phyloP scores from a whole-genome alignment of 2,113 vertebrate species.

The Hiodon alosoides region DNA sequence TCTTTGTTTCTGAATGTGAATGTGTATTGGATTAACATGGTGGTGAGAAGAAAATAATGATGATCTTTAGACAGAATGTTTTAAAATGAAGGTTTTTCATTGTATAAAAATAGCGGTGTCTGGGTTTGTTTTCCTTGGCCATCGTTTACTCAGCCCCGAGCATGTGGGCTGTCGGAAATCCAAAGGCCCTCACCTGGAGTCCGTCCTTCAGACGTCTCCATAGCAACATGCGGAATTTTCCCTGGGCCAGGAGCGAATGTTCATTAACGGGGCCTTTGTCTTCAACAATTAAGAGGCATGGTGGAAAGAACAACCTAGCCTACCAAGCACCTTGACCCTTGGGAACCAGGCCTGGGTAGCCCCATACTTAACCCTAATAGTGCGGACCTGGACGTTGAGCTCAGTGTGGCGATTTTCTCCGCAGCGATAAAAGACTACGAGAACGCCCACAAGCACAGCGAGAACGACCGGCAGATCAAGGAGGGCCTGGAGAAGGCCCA shows the following conservation, averaged over 20 bases:
- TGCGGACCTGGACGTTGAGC: background rate
- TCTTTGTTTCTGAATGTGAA: too few relatives aligned
- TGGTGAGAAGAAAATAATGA: too few relatives aligned
- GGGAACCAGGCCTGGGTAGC: background rate
- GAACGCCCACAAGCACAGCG: slow-evolving; percentile 77
- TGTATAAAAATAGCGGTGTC: background rate
- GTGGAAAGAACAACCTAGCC: background rate
- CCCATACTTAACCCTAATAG: background rate
- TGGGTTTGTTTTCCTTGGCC: background rate
- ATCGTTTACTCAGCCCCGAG: too few relatives aligned
- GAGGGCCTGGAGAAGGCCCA: slow-evolving; percentile 91
- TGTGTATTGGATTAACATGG: too few relatives aligned
- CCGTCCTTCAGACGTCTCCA: background rate
- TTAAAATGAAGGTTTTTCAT: background rate
- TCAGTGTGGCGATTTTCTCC: slow-evolving; percentile 5
- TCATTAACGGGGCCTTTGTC: background rate
- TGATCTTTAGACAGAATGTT: too few relatives aligned
- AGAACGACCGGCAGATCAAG: slow-evolving; percentile 85
- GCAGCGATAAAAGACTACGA: slow-evolving; percentile 91
- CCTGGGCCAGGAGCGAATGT: background rate
- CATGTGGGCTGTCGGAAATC: background rate
- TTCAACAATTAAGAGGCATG: background rate
- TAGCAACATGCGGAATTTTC: background rate
- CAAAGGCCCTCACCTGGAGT: background rate
- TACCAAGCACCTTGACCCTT: too few relatives aligned